These are phyloP conservation scores for Plemyria rubiginata DNA, from an alignment of 2,888 invertebrate genomes.

Conservation along the genomic window DNA sequence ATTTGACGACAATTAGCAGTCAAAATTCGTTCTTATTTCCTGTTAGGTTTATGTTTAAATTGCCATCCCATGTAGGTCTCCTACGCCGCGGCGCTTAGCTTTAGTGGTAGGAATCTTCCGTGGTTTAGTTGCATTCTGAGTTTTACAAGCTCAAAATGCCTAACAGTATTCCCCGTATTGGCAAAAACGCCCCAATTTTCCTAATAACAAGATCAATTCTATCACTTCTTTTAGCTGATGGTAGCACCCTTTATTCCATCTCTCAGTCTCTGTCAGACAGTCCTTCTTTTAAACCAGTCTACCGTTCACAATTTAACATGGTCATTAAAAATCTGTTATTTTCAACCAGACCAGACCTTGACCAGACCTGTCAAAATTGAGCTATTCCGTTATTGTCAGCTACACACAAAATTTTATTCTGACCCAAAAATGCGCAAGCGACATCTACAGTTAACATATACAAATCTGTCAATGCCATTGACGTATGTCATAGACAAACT, in stretches of 20 bases:
- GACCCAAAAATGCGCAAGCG: neutral
- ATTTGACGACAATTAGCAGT: no score
- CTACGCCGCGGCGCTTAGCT: no score
- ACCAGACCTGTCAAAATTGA: neutral
- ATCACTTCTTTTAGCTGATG: neutral
- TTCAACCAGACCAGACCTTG: no score
- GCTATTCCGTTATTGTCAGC: neutral
- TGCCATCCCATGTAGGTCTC: no score
- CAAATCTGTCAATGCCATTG: neutral
- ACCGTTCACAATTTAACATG: no score
- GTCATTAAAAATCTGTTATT: no score
- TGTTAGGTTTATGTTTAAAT: no score
- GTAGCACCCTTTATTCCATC: conserved; percentile 1
- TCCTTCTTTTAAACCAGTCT: neutral
- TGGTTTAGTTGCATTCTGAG: no score
- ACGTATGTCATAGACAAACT: neutral
- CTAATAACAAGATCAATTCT: neutral
- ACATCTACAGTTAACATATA: neutral
- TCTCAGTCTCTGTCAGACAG: neutral
- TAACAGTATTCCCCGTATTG: neutral
- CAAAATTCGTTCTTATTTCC: no score
- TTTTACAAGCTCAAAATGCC: no score
- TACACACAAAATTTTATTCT: neutral
- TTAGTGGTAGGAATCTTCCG: no score
- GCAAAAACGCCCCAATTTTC: conserved; percentile 8